Conservation (phyloP, 2,888 invertebrate genomes). For the Prosopocoilus inquinatus region DNA sequence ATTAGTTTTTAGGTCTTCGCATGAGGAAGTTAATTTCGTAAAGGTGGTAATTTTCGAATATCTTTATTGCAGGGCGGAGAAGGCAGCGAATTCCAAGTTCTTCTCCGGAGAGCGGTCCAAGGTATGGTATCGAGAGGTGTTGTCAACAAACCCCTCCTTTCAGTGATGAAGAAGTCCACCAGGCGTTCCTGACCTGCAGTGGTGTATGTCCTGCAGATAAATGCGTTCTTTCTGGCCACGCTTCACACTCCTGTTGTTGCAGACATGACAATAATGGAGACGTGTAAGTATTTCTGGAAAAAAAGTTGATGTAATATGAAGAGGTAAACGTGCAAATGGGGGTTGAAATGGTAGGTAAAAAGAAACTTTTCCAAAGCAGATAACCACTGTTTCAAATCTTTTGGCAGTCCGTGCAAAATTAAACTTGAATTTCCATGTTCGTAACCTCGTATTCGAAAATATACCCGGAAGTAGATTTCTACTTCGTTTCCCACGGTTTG, state of each 20-base stretch:
- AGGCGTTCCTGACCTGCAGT: slow-evolving; percentile 42
- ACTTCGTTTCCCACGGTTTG: too few species aligned
- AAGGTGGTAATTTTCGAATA: background rate
- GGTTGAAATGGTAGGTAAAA: too few species aligned
- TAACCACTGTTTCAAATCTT: too few species aligned
- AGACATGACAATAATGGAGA: slow-evolving; percentile 56
- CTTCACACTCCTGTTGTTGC: slow-evolving; percentile 51
- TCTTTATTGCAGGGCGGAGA: slow-evolving; percentile 25
- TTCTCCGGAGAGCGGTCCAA: slow-evolving; percentile 37
- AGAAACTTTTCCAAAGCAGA: too few species aligned
- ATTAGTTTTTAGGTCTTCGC: too few species aligned
- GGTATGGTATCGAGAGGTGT: slow-evolving; percentile 43
- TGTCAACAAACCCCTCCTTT: slow-evolving; percentile 45
- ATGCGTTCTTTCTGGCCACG: slow-evolving; percentile 28
- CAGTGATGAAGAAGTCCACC: slow-evolving; percentile 39
- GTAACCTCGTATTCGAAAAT: too few species aligned
- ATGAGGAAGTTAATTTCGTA: slow-evolving; percentile 1
- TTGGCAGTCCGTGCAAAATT: too few species aligned
- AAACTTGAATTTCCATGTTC: too few species aligned
- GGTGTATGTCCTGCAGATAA: slow-evolving; percentile 41
- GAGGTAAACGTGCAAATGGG: too few species aligned
- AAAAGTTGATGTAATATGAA: too few species aligned
- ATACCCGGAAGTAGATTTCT: too few species aligned
- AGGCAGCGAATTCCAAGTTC: slow-evolving; percentile 27
- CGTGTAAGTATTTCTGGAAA: slow-evolving; percentile 38